Evolutionary conservation across 1,140 invertebrate species (phyloP).

Genomic region (Drosophila ficusphila): DNA sequence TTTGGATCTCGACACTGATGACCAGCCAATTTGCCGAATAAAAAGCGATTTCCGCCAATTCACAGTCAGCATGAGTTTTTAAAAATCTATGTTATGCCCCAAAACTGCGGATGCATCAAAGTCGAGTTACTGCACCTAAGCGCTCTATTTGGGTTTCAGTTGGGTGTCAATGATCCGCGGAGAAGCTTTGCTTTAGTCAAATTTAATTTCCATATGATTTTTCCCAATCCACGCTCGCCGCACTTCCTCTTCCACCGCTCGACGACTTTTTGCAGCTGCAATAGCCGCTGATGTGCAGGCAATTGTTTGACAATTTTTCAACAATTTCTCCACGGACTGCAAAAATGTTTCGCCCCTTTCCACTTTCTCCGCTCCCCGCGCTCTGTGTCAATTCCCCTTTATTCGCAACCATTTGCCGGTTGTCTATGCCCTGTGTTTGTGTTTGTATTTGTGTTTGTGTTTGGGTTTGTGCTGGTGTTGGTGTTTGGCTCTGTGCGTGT

Average conservation of each 20-base stretch:
- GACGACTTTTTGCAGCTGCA: constrained; percentile 1
- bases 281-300: constrained; percentile 44
- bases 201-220: constrained; percentile 14
- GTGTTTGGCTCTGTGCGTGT: constrained; percentile 28
- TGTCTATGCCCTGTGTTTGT: constrained; percentile 17
- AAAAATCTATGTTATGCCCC: too few species aligned
- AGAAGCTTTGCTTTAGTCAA: background rate
- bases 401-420: constrained; percentile 34
- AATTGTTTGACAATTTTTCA: constrained; percentile 82
- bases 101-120: too few species aligned
- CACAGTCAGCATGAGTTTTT: too few species aligned
- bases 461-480: background rate
- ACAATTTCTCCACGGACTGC: constrained; percentile 68
- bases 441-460: background rate
- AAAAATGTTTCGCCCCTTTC: constrained; percentile 32
- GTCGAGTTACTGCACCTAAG: too few species aligned
- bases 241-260: background rate
- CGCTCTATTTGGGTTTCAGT: too few species aligned
- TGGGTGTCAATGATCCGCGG: background rate
- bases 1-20: too few species aligned
- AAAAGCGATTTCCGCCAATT: too few species aligned
- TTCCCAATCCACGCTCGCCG: background rate
- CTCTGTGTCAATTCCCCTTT: constrained; percentile 39
- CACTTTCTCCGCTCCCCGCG: too few species aligned
- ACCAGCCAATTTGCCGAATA: too few species aligned